phyloP scores from a whole-genome alignment of 2,888 invertebrate genomes.

The Xestia c-nigrum region DNA sequence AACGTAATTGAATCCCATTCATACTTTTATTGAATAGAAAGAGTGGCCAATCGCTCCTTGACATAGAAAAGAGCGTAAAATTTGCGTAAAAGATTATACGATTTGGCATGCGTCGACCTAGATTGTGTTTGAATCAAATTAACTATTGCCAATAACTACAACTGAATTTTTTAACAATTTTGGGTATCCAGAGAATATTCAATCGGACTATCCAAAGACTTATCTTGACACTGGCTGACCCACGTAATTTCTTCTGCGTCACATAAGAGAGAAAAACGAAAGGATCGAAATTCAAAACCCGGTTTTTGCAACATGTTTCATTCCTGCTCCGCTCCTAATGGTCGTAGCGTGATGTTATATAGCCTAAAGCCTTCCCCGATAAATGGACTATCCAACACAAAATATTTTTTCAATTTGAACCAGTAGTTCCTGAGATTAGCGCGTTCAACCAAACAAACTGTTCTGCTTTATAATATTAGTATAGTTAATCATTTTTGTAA shows the following conservation, averaged over 20 bases:
- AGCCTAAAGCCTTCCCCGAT: no score
- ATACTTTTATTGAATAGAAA: slow-evolving; percentile 64
- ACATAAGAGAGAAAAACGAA: no score
- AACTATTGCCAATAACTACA: slow-evolving; percentile 13
- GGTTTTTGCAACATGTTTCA: no score
- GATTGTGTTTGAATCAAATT: slow-evolving; percentile 43
- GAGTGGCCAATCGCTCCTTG: slow-evolving; percentile 62
- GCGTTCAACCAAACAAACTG: no score
- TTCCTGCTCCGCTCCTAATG: no score
- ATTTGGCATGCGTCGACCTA: slow-evolving; percentile 53
- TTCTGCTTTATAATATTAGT: no score
- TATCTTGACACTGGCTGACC: not conserved
- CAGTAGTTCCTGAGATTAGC: no score
- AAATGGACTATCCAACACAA: no score
- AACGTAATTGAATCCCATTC: slow-evolving; percentile 67
- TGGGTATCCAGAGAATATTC: not conserved
- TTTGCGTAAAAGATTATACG: slow-evolving; percentile 46
- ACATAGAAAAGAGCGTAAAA: slow-evolving; percentile 56
- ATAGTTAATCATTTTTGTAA: not conserved
- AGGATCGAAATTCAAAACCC: no score
- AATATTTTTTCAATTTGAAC: no score
- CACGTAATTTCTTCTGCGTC: no score
- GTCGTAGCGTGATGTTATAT: no score
- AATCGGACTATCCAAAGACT: not conserved
- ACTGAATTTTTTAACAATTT: not conserved